Evolutionary conservation across 2,113 vertebrate species (phyloP).

Genomic region (Malurus alboscapulatus): DNA sequence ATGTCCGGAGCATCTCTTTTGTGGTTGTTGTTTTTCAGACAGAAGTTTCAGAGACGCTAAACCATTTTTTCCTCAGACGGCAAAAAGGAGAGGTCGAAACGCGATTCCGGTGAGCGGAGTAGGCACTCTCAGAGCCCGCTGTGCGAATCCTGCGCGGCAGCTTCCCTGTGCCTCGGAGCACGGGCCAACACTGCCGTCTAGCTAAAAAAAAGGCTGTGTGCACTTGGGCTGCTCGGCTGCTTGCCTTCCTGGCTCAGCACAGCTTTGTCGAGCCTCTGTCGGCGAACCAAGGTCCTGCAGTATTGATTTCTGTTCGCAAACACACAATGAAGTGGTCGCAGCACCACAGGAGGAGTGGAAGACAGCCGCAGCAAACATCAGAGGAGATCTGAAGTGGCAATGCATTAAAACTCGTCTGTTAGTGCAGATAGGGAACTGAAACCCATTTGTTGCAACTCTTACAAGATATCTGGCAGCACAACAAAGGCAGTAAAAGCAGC

Average conservation of each 20-base stretch:
- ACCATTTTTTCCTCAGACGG: neutral
- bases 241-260: rapidly evolving
- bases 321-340: neutral
- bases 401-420: neutral
- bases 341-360: rapidly evolving
- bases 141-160: neutral
- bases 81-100: neutral
- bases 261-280: neutral
- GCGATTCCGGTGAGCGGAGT: rapidly evolving
- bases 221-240: neutral
- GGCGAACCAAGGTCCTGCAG: neutral
- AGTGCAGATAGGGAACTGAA: neutral
- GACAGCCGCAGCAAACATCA: neutral
- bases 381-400: neutral
- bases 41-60: neutral
- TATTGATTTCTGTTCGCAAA: neutral
- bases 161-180: neutral
- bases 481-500: neutral
- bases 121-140: neutral
- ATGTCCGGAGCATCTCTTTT: neutral
- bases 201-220: neutral
- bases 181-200: neutral
- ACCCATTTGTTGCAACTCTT: neutral
- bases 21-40: neutral
- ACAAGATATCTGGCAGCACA: neutral